Evolutionary conservation across 1,140 invertebrate species (phyloP).

Genomic region (Hypothenemus hampei): DNA sequence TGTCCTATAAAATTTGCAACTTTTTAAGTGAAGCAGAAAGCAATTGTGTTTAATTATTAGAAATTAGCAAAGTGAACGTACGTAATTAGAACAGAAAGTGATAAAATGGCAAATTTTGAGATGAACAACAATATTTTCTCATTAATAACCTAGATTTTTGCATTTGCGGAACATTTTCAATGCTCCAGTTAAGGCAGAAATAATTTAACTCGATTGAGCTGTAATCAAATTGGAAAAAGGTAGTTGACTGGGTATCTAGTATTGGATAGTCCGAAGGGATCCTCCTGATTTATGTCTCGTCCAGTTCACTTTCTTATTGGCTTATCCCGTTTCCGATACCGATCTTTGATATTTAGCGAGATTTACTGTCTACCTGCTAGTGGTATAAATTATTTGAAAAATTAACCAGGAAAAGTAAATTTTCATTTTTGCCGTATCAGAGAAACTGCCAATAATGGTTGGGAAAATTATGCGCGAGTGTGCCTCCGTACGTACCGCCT

Average conservation of each 20-base stretch:
- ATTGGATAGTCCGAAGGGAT: slow-evolving; percentile 38
- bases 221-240: slow-evolving; percentile 21
- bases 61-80: slow-evolving; percentile 19
- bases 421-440: not conserved
- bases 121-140: too few species aligned
- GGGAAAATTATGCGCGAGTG: slow-evolving; percentile 13
- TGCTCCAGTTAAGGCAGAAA: too few species aligned
- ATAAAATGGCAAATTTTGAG: too few species aligned
- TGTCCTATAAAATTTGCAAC: slow-evolving; percentile 2
- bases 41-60: slow-evolving; percentile 22
- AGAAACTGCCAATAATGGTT: too few species aligned
- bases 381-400: slow-evolving; percentile 39
- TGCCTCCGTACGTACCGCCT: slow-evolving; percentile 18
- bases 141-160: too few species aligned
- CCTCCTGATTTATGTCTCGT: slow-evolving; percentile 45
- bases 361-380: slow-evolving; percentile 35
- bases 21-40: slow-evolving; percentile 23
- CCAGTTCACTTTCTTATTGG: slow-evolving; percentile 41
- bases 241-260: slow-evolving; percentile 23
- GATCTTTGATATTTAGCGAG: slow-evolving; percentile 44
- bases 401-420: not conserved
- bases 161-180: too few species aligned
- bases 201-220: too few species aligned
- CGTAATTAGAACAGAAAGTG: slow-evolving; percentile 24
- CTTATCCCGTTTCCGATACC: slow-evolving; percentile 41